Evolutionary conservation across 2,113 vertebrate species (phyloP).

Genomic region (Strigops habroptila): DNA sequence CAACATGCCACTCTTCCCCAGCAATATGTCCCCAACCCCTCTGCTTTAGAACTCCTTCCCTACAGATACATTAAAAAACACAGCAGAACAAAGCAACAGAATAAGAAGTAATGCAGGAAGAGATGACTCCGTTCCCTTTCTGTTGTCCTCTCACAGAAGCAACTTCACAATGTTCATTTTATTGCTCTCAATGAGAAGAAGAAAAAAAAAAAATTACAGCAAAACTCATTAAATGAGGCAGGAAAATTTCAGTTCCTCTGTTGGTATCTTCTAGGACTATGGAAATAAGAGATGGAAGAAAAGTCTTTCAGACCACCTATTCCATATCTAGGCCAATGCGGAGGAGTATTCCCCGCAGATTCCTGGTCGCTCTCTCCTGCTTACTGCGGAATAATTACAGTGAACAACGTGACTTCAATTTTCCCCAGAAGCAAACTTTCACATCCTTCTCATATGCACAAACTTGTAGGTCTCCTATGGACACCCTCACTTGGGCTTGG

Average conservation of each 20-base stretch:
- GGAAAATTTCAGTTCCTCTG: not conserved
- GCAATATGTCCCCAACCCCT: fast-evolving
- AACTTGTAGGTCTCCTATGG: fast-evolving
- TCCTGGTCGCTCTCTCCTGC: not conserved
- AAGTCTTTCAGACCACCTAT: not conserved
- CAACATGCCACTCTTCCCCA: not conserved
- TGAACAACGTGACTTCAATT: not conserved
- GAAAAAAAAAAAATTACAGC: not conserved
- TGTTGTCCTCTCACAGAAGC: not conserved
- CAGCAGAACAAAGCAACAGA: not conserved
- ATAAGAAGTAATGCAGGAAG: fast-evolving
- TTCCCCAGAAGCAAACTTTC: not conserved
- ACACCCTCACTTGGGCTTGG: fast-evolving
- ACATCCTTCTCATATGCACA: fast-evolving
- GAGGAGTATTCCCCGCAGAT: not conserved
- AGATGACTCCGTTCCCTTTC: not conserved
- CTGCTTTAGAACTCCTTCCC: not conserved
- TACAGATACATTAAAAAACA: fast-evolving
- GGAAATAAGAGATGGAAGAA: not conserved
- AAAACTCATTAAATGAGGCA: not conserved
- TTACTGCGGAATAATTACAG: not conserved
- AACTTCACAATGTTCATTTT: fast-evolving
- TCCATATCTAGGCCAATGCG: not conserved
- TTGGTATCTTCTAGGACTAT: not conserved
- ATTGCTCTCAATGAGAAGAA: not conserved